Evolutionary conservation across 2,797 vertebrate genomes (phyloP).

Genomic region (Heliangelus exortis): DNA sequence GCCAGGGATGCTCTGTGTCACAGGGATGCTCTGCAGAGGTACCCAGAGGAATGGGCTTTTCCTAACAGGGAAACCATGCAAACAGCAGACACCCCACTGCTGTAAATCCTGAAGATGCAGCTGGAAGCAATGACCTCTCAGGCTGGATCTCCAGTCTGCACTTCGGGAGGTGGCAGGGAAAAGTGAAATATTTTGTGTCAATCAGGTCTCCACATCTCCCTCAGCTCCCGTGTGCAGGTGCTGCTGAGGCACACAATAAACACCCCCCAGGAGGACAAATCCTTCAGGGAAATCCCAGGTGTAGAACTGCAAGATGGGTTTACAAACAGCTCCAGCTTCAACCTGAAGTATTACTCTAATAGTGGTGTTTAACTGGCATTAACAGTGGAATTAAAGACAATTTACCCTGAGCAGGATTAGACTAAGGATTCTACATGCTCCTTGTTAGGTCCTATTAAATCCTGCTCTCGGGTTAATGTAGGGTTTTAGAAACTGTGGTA

Average conservation of each 20-base stretch:
- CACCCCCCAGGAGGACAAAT: fast-evolving
- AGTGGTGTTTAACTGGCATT: not conserved
- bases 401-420: not conserved
- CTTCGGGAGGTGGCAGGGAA: not conserved
- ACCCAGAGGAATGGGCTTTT: fast-evolving
- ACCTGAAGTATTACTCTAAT: not conserved
- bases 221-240: fast-evolving
- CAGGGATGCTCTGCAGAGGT: not conserved
- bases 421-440: not conserved
- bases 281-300: not conserved
- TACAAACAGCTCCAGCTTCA: not conserved
- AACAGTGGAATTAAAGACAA: not conserved
- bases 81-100: not conserved
- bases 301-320: not conserved
- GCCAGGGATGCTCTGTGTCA: not conserved
- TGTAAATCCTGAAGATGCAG: not conserved
- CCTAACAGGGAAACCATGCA: not conserved
- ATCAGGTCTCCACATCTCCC: not conserved
- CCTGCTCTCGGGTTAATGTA: not conserved
- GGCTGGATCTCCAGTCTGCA: not conserved
- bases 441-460: not conserved
- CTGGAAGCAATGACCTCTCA: not conserved
- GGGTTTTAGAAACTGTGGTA: not conserved
- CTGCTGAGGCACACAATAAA: not conserved
- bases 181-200: not conserved